These are phyloP conservation scores for Lagria hirta DNA, from an alignment of 2,888 invertebrate species.

Conservation along the genomic window DNA sequence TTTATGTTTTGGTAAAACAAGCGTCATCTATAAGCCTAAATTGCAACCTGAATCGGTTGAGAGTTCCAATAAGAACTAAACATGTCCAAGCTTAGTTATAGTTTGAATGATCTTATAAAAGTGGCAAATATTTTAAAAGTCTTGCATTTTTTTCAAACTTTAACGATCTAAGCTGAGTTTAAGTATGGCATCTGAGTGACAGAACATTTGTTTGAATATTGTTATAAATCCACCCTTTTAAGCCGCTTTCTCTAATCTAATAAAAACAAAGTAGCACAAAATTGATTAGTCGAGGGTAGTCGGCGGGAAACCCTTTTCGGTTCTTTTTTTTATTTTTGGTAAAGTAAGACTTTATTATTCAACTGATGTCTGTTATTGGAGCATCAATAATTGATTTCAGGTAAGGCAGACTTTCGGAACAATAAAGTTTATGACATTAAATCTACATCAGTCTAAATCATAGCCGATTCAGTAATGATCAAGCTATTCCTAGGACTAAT, in stretches of 20 bases:
- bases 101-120: too few species aligned
- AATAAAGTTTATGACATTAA: constrained; percentile 38
- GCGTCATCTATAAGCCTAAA: too few species aligned
- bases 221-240: constrained; percentile 4
- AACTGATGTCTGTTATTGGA: constrained; percentile 32
- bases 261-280: constrained; percentile 23
- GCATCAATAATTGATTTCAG: constrained; percentile 35
- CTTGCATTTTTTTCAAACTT: too few species aligned
- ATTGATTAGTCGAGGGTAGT: constrained; percentile 32
- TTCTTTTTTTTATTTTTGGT: too few species aligned
- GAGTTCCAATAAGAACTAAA: too few species aligned
- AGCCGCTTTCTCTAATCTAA: constrained; percentile 14
- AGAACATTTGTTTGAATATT: constrained; percentile 7
- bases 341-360: constrained; percentile 35
- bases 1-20: too few species aligned
- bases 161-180: too few species aligned
- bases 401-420: constrained; percentile 33
- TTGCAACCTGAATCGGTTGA: too few species aligned
- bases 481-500: constrained; percentile 33
- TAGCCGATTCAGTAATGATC: constrained; percentile 36
- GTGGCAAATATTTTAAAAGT: too few species aligned
- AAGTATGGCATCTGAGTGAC: too few species aligned
- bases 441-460: constrained; percentile 40
- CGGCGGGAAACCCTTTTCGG: constrained; percentile 28
- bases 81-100: too few species aligned